Conservation (phyloP, 2,113 vertebrate genomes). For the Dendropsophus ebraccatus region DNA sequence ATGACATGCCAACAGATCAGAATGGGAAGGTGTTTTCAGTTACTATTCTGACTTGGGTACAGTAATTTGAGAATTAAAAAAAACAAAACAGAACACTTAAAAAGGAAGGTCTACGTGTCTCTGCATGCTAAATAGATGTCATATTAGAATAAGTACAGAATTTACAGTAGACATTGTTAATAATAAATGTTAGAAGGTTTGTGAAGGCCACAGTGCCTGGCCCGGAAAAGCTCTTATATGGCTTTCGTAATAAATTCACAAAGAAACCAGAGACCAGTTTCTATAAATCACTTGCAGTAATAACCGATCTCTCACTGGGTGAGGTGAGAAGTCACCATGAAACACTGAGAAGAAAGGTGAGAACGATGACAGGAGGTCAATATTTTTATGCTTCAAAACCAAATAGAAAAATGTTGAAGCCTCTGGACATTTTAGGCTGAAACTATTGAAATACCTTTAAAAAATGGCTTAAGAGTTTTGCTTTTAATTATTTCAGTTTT, state of each 20-base stretch:
- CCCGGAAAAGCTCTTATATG: not conserved
- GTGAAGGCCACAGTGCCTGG: conserved; percentile 3
- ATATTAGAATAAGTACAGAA: not conserved
- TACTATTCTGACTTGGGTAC: not conserved
- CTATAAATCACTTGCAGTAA: conserved; percentile 26
- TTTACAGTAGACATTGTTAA: conserved; percentile 34
- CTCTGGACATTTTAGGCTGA: not conserved
- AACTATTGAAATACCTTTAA: conserved; percentile 9
- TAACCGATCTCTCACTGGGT: conserved; percentile 1
- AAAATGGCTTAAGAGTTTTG: not conserved
- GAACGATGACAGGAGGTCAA: conserved; percentile 14
- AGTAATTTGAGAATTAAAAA: conserved; percentile 5
- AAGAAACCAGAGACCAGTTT: conserved; percentile 4
- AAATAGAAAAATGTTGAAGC: conserved; percentile 14
- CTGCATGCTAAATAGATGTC: conserved; percentile 5
- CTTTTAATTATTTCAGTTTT: not conserved
- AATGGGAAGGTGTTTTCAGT: not conserved
- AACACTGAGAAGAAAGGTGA: conserved; percentile 21
- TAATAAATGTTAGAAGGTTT: conserved; percentile 32
- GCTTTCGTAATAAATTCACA: conserved; percentile 28
- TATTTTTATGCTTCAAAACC: conserved; percentile 7
- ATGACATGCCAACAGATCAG: not conserved
- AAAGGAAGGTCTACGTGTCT: not conserved
- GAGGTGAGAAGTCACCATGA: conserved; percentile 21
- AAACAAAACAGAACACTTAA: not conserved